A percentile compares a stretch with the other conserved stretches of the same genome.
Conservation (phyloP, 2,113 vertebrate species). For the Protobothrops flavoviridis region DNA sequence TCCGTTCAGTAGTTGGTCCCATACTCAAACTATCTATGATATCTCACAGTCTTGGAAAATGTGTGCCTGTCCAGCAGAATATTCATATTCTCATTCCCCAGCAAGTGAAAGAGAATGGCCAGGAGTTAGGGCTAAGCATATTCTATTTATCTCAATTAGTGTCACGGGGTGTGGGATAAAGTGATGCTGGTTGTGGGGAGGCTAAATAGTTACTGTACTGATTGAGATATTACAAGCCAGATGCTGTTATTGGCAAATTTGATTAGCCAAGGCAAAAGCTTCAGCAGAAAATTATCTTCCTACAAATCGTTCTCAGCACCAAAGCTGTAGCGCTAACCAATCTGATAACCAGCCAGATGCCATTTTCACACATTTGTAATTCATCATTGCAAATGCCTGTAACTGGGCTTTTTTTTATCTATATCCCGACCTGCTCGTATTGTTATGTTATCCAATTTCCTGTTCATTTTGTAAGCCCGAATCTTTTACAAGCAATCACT, state of each 20-base stretch:
- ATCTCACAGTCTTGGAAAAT: neutral
- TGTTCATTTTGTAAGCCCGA: neutral
- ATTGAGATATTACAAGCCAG: constrained; percentile 1
- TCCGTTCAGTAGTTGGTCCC: neutral
- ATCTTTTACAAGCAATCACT: neutral
- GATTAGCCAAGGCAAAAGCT: neutral
- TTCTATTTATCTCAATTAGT: neutral
- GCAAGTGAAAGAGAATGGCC: neutral
- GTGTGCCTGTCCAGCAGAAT: neutral
- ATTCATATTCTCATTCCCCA: neutral
- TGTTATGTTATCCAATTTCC: neutral
- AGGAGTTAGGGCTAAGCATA: neutral
- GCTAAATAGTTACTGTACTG: neutral
- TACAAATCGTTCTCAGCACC: neutral
- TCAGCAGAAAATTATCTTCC: neutral
- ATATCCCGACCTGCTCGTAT: neutral
- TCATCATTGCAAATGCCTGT: neutral
- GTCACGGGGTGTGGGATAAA: neutral
- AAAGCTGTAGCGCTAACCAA: neutral
- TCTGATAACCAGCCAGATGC: neutral
- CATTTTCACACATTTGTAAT: neutral
- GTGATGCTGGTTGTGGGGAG: neutral
- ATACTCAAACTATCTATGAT: neutral
- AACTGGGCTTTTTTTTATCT: neutral
- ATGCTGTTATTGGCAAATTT: neutral